These are phyloP conservation scores for Caenorhabditis sinica DNA, from an alignment of 2,888 invertebrate genomes.

Conservation along the genomic window DNA sequence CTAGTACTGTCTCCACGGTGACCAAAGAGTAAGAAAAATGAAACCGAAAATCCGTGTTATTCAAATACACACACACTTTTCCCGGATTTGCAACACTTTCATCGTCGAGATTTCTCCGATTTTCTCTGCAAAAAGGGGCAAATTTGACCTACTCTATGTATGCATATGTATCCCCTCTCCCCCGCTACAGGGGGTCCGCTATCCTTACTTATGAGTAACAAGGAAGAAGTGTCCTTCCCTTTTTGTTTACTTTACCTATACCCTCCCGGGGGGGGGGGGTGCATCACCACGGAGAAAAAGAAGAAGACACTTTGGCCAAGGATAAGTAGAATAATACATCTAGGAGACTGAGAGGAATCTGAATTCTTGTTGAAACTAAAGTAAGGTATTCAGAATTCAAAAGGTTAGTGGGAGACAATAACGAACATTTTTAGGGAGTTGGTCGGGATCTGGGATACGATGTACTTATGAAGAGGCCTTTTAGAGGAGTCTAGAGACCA, in stretches of 20 bases:
- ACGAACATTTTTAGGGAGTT: too few relatives aligned
- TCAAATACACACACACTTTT: slow-evolving; percentile 15
- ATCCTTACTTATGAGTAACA: background rate
- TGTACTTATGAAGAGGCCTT: slow-evolving; percentile 1
- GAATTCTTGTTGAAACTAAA: background rate
- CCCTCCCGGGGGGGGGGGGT: background rate
- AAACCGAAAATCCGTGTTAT: slow-evolving; percentile 9
- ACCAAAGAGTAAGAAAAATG: background rate
- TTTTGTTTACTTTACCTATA: slow-evolving; percentile 32
- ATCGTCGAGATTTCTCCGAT: background rate
- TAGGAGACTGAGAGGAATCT: background rate
- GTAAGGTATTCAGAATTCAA: too few relatives aligned
- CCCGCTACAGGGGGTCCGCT: background rate
- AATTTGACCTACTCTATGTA: slow-evolving; percentile 9
- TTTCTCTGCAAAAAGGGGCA: background rate
- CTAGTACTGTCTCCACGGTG: background rate
- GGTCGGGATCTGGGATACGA: too few relatives aligned
- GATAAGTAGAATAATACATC: slow-evolving; percentile 22
- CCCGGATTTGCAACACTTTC: slow-evolving; percentile 14
- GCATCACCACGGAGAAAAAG: background rate
- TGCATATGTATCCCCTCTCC: background rate
- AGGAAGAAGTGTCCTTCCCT: slow-evolving; percentile 27
- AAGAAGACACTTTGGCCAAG: slow-evolving; percentile 15
- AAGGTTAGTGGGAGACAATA: too few relatives aligned
- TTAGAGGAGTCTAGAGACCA: too few relatives aligned